Conservation (phyloP, 2,797 vertebrate genomes). For the Paguma larvata region DNA sequence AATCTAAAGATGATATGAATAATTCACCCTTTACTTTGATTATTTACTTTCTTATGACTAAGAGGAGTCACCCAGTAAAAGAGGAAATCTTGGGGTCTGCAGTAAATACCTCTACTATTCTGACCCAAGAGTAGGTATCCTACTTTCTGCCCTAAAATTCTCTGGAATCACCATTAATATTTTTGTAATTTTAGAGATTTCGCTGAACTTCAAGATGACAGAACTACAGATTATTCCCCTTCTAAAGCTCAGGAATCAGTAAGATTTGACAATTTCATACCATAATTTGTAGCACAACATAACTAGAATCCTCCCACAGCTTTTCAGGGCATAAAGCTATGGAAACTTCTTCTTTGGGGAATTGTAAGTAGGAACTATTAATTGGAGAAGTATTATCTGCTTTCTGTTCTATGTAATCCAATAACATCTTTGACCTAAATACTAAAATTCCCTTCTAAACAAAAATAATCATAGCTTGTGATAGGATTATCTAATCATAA, state of each 20-base stretch:
- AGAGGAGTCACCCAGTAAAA: neutral
- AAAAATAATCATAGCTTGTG: neutral
- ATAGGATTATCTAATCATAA: conserved; percentile 35
- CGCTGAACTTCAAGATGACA: neutral
- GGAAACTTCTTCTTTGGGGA: neutral
- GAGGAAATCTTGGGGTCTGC: neutral
- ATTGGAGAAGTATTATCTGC: neutral
- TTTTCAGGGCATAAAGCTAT: neutral
- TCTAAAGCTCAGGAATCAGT: conserved; percentile 40
- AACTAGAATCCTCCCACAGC: conserved; percentile 2
- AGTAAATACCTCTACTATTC: neutral
- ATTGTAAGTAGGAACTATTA: neutral
- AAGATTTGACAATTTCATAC: neutral
- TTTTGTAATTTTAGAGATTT: conserved; percentile 43
- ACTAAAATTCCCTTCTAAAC: conserved; percentile 10
- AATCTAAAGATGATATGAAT: neutral
- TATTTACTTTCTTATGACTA: conserved; percentile 20
- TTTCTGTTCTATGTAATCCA: conserved; percentile 29
- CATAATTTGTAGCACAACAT: neutral
- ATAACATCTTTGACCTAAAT: conserved; percentile 30
- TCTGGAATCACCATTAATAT: neutral
- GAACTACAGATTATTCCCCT: neutral
- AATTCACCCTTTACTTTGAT: conserved; percentile 28
- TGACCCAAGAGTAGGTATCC: neutral
- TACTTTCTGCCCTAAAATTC: conserved; percentile 12